Evolutionary conservation across 2,888 invertebrate genomes (phyloP), one percentile per base, ranked within the genome.

Genomic region (Ceraclea dissimilis): DNA sequence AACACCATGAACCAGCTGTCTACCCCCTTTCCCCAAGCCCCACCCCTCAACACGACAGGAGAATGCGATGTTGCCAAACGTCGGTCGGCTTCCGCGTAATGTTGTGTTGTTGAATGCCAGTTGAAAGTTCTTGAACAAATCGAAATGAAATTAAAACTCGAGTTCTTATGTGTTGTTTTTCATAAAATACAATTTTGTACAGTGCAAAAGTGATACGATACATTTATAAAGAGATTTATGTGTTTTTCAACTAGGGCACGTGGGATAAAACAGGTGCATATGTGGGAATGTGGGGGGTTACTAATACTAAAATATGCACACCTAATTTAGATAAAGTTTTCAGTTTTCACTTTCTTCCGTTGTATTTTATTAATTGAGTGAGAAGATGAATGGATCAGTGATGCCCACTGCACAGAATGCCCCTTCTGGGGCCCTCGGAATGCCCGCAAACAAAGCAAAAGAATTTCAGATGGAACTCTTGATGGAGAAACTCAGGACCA

Each of bases 401-500:
- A 50, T 55, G 55, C 51, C 58, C 17, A 48, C 52, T 19, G 49
- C 51, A 18, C 16, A 19, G 16, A 54, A 49, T 52, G 31, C 48
- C 21, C 19, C 49, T 17, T 47, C 52, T 39, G 55, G 49, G 17
- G 43, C 21, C n/a, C 33, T 55, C 8, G 58, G 52, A 39, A 43
- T 50, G 19, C 34, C 56, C 17, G 52, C 59, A 21, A 56, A 59
- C 13, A 52, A 52, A 46, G 49, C 53, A 8, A 59, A 59, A 49
- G 56, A 59, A 39, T 72, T 77, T 52, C 90, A 91, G 70, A 83
- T 89, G 75, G 90, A 93, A 71, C 81, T 91, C 59, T 77, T 94
- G 60, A 94, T 96, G 93, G 94, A 95, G 70, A 90, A 90, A 68
- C 75, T 96, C 52, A 83, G 93, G 57, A 88, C 90, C 46, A 92